Base-by-base conservation (phyloP, 2,797 vertebrate genomes). In the Parauchenoglanis punctatus region DNA sequence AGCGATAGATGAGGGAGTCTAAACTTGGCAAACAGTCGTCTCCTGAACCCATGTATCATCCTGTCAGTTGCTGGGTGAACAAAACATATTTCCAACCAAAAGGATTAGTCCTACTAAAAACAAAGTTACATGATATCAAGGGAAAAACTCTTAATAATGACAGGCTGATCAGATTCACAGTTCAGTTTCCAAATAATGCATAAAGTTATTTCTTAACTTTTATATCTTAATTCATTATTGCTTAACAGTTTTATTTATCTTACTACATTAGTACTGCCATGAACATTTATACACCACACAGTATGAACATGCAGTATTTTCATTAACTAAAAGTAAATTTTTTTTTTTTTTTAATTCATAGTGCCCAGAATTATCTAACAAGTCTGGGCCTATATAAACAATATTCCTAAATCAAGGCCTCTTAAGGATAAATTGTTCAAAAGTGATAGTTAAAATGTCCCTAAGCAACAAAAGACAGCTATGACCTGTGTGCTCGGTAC, bases 331-430 rank as follows among this genome's bases (percentile, higher is more conserved):
- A 81, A 15, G 12, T 8, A 8, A 1, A 28, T 28, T 65, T 65
- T 82, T 82, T 80, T 23, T 63, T 6, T 2, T 40, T 40, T 40
- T 40, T 3, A 40, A 40, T 31, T 83, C 12, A 25, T 46, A 52
- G 31, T 91, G 58, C 72, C 35, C 88, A 93, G 91, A 91, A 89
- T 91, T 92, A 94, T 91, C 90, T 72, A 91, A 89, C 93, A 91
- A 93, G 93, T 91, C 93, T 89, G 2, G 83, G 82, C 85, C 89
- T 91, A 92, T 81, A 88, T 88, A 91, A 94, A 94, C 92, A 92
- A 92, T 85, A 90, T 90, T 91, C 91, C 93, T 83, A 93, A 93
- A 94, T 94, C 93, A 94, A 93, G 92, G 93, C 90, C 88, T 91
- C 90, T 91, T 93, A 87, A 59, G 87, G 90, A 84, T 92, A 91